Base-by-base conservation (phyloP, 2,888 invertebrate genomes). In the Aspidiotus destructor region DNA sequence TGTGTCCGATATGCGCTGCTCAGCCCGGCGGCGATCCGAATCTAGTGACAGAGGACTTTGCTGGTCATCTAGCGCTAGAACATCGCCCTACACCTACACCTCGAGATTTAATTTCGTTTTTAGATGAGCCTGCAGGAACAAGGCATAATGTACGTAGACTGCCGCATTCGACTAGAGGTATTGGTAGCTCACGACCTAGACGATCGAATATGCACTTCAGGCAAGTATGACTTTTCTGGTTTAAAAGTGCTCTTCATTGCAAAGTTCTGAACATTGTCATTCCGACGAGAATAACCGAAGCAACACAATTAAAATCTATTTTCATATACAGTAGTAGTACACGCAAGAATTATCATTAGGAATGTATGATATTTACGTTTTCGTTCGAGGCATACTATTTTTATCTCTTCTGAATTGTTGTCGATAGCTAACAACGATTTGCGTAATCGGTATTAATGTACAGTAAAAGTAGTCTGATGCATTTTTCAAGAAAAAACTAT, bases 11-110 rank as follows among this genome's bases (percentile, higher is more conserved):
- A 67, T 98, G 98, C 81, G 97, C 97, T 72, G 91, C 95, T 72
- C 85, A 92, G 81, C 94, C 95, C 53, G 95, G 96, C 72, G 95
- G 95, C 68, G 98, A 98, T 79, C 96, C 96, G 71, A 97, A 97
- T 82, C 87, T 94, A 77, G 92, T 96, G 80, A 96, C 96, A 72
- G 96, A 97, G 81, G 97, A 98, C 82, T 93, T 98, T 81, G 89
- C 93, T 73, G 91, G 92, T 75, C 98, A 98, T 83, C 85, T 98
- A 76, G 89, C 92, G 71, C 81, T 95, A 74, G 96, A 97, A 79
- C 98, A 98, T 81, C 86, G 93, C 76, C 87, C 89, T 41, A 88
- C 88, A 75, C 28, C 28, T 28, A 88, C 88, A 75, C 87, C 89
- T 11, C 74, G 94, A 79, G 95, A 95, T 83, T 84, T 94, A 76